Percentiles rank a stretch among this genome's conserved stretches.
These are phyloP conservation scores for Scaptomyza polygonia DNA, from an alignment of 2,888 invertebrate genomes.

Conservation along the genomic window DNA sequence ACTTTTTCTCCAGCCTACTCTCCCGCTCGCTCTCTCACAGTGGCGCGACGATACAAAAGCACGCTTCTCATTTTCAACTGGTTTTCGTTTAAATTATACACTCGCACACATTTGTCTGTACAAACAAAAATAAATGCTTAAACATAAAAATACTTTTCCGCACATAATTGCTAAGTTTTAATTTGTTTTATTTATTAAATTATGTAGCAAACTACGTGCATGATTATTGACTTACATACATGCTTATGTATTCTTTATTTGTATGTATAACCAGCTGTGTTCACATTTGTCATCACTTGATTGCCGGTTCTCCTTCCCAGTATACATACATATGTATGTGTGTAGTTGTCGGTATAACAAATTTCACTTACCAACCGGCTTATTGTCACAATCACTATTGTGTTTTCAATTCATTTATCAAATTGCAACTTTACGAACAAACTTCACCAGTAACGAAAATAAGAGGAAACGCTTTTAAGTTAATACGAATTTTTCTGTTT, in stretches of 20 bases:
- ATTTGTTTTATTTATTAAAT: constrained; percentile 23
- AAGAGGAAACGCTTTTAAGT: constrained; percentile 26
- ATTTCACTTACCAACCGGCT: constrained; percentile 58
- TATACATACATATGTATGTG: not conserved
- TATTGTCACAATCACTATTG: constrained; percentile 39
- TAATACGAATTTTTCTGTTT: constrained; percentile 28
- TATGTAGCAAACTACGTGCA: constrained; percentile 11
- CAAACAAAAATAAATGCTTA: constrained; percentile 4
- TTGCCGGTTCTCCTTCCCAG: constrained; percentile 43
- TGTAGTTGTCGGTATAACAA: not conserved
- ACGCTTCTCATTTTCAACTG: constrained; percentile 41
- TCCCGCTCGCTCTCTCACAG: constrained; percentile 21
- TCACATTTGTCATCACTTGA: constrained; percentile 39
- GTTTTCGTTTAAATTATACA: constrained; percentile 21
- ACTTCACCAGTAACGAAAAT: constrained; percentile 37
- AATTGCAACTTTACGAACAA: constrained; percentile 42
- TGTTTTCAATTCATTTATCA: constrained; percentile 49
- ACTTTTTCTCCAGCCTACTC: constrained; percentile 30
- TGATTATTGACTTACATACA: not conserved
- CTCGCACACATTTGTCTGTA: constrained; percentile 4
- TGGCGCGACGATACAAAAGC: constrained; percentile 42
- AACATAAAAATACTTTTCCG: constrained; percentile 9
- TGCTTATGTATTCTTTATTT: constrained; percentile 24
- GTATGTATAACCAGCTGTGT: constrained; percentile 20
- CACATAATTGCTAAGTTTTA: constrained; percentile 16